Evolutionary conservation across 2,113 vertebrate genomes (phyloP).

Genomic region (Oxygymnocypris stewartii): DNA sequence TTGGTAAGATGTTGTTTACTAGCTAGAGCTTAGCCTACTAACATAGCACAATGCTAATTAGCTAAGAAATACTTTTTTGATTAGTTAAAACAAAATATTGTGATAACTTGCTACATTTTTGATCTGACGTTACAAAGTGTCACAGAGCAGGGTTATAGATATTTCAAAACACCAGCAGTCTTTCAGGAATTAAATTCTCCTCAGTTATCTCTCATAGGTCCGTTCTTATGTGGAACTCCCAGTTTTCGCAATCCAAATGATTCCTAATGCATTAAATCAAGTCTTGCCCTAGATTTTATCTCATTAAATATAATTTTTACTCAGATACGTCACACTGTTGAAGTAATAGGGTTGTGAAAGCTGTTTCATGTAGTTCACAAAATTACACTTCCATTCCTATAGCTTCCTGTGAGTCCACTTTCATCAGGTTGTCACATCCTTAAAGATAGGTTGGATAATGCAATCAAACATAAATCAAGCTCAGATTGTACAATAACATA

Average conservation of each 20-base stretch:
- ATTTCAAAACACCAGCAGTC: neutral
- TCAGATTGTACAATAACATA: slow-evolving; percentile 51
- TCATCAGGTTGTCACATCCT: slow-evolving; percentile 47
- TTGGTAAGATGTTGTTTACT: neutral
- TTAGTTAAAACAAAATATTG: neutral
- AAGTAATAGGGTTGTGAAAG: neutral
- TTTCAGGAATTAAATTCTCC: neutral
- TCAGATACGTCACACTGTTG: neutral
- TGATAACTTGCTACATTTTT: neutral
- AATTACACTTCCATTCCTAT: neutral
- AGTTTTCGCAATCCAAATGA: slow-evolving; percentile 5
- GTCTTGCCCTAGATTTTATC: slow-evolving; percentile 14
- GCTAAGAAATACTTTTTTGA: neutral
- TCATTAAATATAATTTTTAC: slow-evolving; percentile 8
- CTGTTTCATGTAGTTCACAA: neutral
- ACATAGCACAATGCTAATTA: neutral
- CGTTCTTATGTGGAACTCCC: neutral
- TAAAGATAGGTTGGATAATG: slow-evolving; percentile 51
- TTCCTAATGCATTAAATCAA: slow-evolving; percentile 1
- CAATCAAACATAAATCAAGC: slow-evolving; percentile 58
- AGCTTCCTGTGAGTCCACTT: slow-evolving; percentile 50
- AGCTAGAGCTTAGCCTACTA: neutral
- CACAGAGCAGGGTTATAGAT: neutral
- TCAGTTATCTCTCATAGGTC: neutral
- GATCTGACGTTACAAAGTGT: neutral